Conservation (phyloP, 2,888 invertebrate genomes). For the Melinaea marsaeus region DNA sequence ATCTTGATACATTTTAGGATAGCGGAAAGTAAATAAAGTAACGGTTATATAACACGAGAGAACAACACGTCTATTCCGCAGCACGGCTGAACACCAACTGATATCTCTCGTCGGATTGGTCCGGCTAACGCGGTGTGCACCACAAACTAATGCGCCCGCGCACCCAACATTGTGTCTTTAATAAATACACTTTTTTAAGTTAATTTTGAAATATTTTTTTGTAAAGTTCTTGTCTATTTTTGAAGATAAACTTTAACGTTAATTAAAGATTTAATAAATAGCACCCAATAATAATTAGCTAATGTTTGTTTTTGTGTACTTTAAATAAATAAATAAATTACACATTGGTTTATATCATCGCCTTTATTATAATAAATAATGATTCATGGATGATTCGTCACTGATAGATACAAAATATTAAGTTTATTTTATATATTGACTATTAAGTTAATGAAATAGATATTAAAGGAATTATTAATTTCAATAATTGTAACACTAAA, state of each 20-base stretch:
- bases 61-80: slow-evolving; percentile 12
- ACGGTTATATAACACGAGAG: slow-evolving; percentile 1
- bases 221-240: neutral
- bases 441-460: too few species aligned
- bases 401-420: too few species aligned
- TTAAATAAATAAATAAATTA: too few species aligned
- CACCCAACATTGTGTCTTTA: neutral
- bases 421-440: too few species aligned
- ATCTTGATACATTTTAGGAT: slow-evolving; percentile 72
- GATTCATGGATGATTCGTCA: too few species aligned
- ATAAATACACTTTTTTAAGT: neutral
- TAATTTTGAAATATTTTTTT: neutral
- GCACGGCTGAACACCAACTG: slow-evolving; percentile 12
- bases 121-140: neutral
- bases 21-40: slow-evolving; percentile 23
- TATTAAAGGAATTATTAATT: too few species aligned
- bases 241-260: neutral
- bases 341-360: too few species aligned
- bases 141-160: neutral
- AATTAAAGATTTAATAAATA: neutral
- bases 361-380: too few species aligned
- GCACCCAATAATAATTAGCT: neutral
- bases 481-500: too few species aligned
- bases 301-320: too few species aligned
- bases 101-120: neutral